Evolutionary conservation across 2,797 vertebrate species (phyloP).

Genomic region (Masticophis lateralis): DNA sequence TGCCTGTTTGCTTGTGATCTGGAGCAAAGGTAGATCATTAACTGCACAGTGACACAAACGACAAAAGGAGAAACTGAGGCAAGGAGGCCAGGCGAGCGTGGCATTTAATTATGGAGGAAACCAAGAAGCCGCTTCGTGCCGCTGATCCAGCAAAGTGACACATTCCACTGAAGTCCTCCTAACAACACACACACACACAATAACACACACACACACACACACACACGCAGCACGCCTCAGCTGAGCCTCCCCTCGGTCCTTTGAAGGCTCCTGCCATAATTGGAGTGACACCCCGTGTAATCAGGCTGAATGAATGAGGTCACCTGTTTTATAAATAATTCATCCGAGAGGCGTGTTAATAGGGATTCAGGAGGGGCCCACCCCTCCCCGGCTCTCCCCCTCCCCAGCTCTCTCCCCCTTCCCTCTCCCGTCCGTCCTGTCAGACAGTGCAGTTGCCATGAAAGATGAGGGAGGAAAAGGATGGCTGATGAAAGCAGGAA

Average conservation of each 20-base stretch:
- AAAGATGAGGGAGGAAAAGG: not conserved
- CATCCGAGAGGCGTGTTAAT: not conserved
- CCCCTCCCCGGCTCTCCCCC: not conserved
- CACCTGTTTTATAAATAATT: constrained; percentile 58
- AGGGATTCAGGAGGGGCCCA: not conserved
- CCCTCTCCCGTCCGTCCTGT: not conserved
- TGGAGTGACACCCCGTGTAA: constrained; percentile 59
- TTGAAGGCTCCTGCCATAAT: constrained; percentile 9
- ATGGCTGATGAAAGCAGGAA: not conserved
- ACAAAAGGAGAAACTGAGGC: not conserved
- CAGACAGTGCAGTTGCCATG: not conserved
- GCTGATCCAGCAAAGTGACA: not conserved
- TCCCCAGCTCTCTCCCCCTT: too few species aligned
- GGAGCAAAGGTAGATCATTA: not conserved
- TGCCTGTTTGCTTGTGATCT: not conserved
- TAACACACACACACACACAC: too few species aligned
- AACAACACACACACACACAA: not conserved
- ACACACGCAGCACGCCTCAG: not conserved
- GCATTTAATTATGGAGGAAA: not conserved
- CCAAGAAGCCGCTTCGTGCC: fast-evolving
- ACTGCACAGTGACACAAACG: not conserved
- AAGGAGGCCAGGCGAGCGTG: not conserved
- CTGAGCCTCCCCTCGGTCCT: fast-evolving
- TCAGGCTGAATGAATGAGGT: constrained; percentile 68
- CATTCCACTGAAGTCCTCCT: not conserved